Evolutionary conservation across 2,888 invertebrate species (phyloP).

Genomic region (Amphiduros pacificus): DNA sequence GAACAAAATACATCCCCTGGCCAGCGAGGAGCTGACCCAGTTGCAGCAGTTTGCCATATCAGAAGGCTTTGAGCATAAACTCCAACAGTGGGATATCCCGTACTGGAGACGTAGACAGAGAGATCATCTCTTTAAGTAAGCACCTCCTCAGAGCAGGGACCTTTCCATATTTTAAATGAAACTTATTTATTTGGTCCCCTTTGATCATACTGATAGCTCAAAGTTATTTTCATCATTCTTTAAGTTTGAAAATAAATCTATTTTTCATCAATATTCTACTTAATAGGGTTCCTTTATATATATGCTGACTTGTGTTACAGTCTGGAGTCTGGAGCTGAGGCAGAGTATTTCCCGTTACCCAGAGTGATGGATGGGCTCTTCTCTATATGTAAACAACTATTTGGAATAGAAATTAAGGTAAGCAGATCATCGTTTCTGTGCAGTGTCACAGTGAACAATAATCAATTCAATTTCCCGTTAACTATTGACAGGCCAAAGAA

Average conservation of each 20-base stretch:
- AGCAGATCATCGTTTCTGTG: conserved; percentile 7
- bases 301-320: conserved; percentile 57
- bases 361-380: conserved; percentile 80
- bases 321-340: conserved; percentile 72
- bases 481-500: no score
- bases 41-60: conserved; percentile 75
- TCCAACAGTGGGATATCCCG: conserved; percentile 82
- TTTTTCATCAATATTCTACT: no score
- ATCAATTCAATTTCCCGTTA: not conserved
- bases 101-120: conserved; percentile 84
- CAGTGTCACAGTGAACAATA: not conserved
- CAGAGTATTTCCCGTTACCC: conserved; percentile 81
- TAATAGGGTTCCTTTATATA: no score
- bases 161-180: not conserved
- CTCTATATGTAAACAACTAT: conserved; percentile 74
- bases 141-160: not conserved
- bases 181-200: no score
- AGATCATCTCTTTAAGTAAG: conserved; percentile 59
- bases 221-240: no score
- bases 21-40: conserved; percentile 72
- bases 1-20: conserved; percentile 65
- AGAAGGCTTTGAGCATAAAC: conserved; percentile 70
- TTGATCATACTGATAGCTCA: no score
- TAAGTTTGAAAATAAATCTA: no score
- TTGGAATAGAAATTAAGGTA: conserved; percentile 65